Evolutionary conservation across 2,113 vertebrate genomes (phyloP).

Genomic region (Sisor rabdophorus): DNA sequence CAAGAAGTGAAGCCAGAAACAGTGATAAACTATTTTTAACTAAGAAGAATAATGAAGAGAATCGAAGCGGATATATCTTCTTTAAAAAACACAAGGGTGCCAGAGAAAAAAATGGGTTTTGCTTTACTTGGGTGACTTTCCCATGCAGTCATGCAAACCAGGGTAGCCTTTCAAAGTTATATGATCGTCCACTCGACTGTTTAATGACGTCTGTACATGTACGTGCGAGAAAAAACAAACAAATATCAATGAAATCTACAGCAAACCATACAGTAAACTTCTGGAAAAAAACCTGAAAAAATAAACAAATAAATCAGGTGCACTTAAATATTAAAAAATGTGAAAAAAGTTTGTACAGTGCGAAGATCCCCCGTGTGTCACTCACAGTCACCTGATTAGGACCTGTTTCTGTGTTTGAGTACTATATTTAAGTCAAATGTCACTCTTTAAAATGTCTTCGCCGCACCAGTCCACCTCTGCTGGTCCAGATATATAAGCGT

Average conservation of each 20-base stretch:
- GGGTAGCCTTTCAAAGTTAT: conserved; percentile 69
- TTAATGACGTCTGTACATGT: conserved; percentile 69
- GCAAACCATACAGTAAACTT: conserved; percentile 39
- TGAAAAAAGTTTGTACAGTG: conserved; percentile 67
- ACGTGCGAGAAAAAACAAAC: conserved; percentile 55
- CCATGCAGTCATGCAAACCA: conserved; percentile 79
- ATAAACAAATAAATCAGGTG: conserved; percentile 46
- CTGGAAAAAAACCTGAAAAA: conserved; percentile 35
- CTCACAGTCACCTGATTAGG: conserved; percentile 40
- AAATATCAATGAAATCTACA: conserved; percentile 65
- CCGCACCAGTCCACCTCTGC: background rate
- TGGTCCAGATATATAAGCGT: background rate
- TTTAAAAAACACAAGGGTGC: conserved; percentile 64
- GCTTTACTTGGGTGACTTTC: conserved; percentile 63
- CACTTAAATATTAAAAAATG: conserved; percentile 55
- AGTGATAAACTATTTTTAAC: conserved; percentile 64
- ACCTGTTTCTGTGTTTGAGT: conserved; percentile 23
- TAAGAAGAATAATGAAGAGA: conserved; percentile 68
- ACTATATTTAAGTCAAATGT: conserved; percentile 29
- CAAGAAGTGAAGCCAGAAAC: conserved; percentile 60
- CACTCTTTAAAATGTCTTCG: background rate
- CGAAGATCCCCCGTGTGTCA: conserved; percentile 45
- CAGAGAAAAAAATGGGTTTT: conserved; percentile 59
- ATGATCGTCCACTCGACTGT: conserved; percentile 64
- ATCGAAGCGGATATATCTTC: conserved; percentile 63